Percentiles rank a stretch among this genome's conserved stretches.
phyloP scores from a whole-genome alignment of 2,113 vertebrate species.

The Osmerus eperlanus region DNA sequence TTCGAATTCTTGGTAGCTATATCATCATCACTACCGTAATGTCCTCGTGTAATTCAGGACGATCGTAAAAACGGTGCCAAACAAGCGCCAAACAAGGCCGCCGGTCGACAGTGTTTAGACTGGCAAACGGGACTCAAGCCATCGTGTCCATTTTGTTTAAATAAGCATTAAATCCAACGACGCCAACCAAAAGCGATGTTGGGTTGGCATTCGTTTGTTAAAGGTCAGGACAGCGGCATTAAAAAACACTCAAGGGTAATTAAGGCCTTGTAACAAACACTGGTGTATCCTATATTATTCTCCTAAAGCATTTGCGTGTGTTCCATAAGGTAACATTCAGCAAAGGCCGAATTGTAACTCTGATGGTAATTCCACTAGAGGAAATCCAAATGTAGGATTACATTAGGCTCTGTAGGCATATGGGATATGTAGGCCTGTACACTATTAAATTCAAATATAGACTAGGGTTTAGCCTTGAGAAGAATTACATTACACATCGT shows the following conservation, averaged over 20 bases:
- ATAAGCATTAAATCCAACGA: constrained; percentile 67
- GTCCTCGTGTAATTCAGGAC: constrained; percentile 24
- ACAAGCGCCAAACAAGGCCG: constrained; percentile 50
- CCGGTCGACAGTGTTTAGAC: constrained; percentile 59
- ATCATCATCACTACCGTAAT: constrained; percentile 41
- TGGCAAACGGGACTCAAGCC: constrained; percentile 37
- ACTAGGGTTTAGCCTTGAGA: too few relatives aligned
- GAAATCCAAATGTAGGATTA: too few relatives aligned
- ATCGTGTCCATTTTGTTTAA: constrained; percentile 48
- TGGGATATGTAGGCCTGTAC: too few relatives aligned
- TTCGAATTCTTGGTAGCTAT: constrained; percentile 20
- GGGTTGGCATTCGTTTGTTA: background rate
- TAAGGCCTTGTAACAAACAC: too few relatives aligned
- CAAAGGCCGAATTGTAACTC: too few relatives aligned
- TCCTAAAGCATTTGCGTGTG: too few relatives aligned
- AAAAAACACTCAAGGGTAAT: background rate
- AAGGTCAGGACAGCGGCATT: constrained; percentile 4
- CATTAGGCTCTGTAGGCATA: too few relatives aligned
- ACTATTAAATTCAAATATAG: too few relatives aligned
- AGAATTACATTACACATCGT: too few relatives aligned
- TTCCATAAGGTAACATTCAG: too few relatives aligned
- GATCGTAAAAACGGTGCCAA: constrained; percentile 27
- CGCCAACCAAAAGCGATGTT: constrained; percentile 41
- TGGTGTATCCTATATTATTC: too few relatives aligned
- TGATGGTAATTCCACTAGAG: too few relatives aligned